Base-by-base conservation (phyloP, 2,797 vertebrate species). In the Octomys mimax region DNA sequence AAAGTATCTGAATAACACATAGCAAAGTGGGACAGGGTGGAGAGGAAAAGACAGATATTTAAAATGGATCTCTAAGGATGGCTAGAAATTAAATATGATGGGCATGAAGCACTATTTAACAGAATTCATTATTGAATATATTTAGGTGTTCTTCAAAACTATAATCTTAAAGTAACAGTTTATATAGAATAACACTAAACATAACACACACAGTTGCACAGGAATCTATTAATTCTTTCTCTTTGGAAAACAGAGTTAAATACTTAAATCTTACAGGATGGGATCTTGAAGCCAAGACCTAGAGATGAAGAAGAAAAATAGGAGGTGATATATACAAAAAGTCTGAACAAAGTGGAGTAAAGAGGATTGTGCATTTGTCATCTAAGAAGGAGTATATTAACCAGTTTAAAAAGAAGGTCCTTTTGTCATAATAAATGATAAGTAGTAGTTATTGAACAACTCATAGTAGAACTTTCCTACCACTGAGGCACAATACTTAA, bases 111-210 rank as follows among this genome's bases (percentile, higher is more conserved):
- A n/a, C 33, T 94, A 94, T 39, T 94, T 87, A 75, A 59, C 19
- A 92, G 31, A 94, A 85, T n/a, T 89, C 87, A 28, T 89, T 91
- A 88, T 33, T 75, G 36, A 96, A 90, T 5, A 82, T 21, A 62
- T 36, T 70, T 22, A 12, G n/a, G 4, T 79, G 42, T 33, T 95
- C 46, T 89, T 71, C n/a, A 59, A 92, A 90, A 79, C 18, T 75
- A 31, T 80, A 92, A 70, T 82, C 57, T 62, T 82, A 91, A 95
- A 82, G 91, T 95, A 89, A 81, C 61, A 22, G 92, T 54, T 64
- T 85, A 28, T 64, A 8, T 33, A 78, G 64, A 87, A 64, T 82
- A 89, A 52, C 13, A 42, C 8, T 89, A 91, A 81, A 54, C 26
- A 81, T 85, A 92, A 66, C 4, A 8, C n/a, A 86, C 2, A 26